phyloP scores from a whole-genome alignment of 1,140 invertebrate species.

The Calosoma granatense region DNA sequence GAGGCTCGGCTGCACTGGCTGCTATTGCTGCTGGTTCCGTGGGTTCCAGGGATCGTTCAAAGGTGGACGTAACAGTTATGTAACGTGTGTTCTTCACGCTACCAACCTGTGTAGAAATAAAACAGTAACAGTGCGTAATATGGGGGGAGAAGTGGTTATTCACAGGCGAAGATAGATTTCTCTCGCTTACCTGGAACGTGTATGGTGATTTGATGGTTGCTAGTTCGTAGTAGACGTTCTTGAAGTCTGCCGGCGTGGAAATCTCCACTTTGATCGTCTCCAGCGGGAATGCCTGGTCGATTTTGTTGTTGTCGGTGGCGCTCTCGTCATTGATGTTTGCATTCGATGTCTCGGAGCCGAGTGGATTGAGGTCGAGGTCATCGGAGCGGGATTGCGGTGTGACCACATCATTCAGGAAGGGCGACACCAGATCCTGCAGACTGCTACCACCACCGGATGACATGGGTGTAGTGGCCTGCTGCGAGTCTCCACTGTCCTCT shows the following conservation, averaged over 20 bases:
- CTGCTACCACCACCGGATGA: slow-evolving; percentile 10
- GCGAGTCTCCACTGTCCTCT: slow-evolving; percentile 40
- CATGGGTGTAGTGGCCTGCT: slow-evolving; percentile 34
- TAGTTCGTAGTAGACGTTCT: slow-evolving; percentile 75
- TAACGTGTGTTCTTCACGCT: slow-evolving; percentile 77
- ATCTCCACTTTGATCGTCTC: slow-evolving; percentile 79
- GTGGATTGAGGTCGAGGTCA: slow-evolving; percentile 54
- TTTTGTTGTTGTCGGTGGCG: slow-evolving; percentile 46
- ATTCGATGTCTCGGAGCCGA: slow-evolving; percentile 52
- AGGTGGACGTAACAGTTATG: slow-evolving; percentile 72
- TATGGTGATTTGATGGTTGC: slow-evolving; percentile 83
- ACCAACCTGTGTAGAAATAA: slow-evolving; percentile 57
- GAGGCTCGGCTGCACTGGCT: slow-evolving; percentile 54
- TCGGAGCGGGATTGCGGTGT: slow-evolving; percentile 32
- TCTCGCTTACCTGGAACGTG: slow-evolving; percentile 67
- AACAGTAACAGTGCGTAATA: too few relatives aligned
- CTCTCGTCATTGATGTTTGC: slow-evolving; percentile 47
- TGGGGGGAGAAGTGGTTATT: too few relatives aligned
- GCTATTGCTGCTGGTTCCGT: slow-evolving; percentile 42
- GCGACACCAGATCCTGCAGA: slow-evolving; percentile 22
- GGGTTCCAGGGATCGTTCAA: slow-evolving; percentile 59
- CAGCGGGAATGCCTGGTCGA: slow-evolving; percentile 48
- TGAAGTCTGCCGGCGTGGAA: slow-evolving; percentile 71
- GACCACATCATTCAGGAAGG: slow-evolving; percentile 26
- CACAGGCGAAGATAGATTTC: not conserved